phyloP scores from a whole-genome alignment of 2,888 invertebrate species.

The Lymantria dispar region DNA sequence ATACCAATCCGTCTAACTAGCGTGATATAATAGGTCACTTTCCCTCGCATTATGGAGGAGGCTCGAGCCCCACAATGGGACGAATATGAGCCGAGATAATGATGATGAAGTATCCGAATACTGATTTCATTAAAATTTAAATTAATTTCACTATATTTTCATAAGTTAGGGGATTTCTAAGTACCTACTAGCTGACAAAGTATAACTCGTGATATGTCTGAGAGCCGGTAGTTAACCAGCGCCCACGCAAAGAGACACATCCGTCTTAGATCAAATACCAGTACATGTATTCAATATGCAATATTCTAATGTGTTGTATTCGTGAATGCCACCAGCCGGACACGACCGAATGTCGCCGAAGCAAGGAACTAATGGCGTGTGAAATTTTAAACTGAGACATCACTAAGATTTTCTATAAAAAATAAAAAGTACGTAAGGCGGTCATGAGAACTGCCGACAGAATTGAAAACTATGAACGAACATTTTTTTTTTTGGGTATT shows the following conservation, averaged over 20 bases:
- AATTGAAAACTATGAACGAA: too few species aligned
- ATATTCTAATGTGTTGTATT: constrained; percentile 7
- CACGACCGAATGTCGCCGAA: constrained; percentile 7
- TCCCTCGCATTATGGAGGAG: too few species aligned
- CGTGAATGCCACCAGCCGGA: constrained; percentile 31
- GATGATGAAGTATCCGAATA: too few species aligned
- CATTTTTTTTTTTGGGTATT: background rate
- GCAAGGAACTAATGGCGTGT: constrained; percentile 2
- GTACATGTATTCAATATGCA: background rate
- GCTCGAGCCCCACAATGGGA: too few species aligned
- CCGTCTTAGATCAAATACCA: constrained; percentile 10
- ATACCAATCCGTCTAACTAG: too few species aligned
- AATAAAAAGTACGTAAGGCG: too few species aligned
- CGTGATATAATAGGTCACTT: too few species aligned
- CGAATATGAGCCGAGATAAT: too few species aligned
- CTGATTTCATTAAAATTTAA: too few species aligned
- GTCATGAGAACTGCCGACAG: too few species aligned
- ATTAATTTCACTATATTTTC: too few species aligned
- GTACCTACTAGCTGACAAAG: background rate
- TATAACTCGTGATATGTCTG: constrained; percentile 22
- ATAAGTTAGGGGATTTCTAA: background rate
- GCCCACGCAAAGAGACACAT: constrained; percentile 20
- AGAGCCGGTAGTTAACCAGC: constrained; percentile 10
- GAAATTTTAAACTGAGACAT: background rate
- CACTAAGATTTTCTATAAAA: too few species aligned